Percentiles rank a stretch among this genome's conserved stretches.
Conservation (phyloP, 1,140 invertebrate species). For the Leguminivora glycinivorella region DNA sequence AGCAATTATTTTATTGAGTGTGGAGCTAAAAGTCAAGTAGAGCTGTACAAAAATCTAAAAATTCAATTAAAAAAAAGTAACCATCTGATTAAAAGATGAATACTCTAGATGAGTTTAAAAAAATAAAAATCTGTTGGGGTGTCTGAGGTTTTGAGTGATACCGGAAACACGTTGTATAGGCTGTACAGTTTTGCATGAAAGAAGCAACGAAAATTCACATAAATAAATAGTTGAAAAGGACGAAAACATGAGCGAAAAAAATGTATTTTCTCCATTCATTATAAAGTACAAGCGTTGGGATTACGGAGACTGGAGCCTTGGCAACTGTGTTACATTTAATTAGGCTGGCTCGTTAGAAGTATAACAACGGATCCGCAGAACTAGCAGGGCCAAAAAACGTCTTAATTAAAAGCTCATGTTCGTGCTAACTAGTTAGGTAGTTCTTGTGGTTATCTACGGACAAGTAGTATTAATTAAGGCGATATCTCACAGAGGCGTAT, state of each 20-base stretch:
- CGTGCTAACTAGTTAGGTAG: constrained; percentile 6
- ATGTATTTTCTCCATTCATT: constrained; percentile 2
- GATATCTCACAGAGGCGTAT: constrained; percentile 44
- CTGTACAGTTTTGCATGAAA: not conserved
- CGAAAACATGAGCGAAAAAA: not conserved
- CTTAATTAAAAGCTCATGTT: constrained; percentile 28
- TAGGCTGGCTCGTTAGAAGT: constrained; percentile 15
- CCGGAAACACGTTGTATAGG: too few relatives aligned
- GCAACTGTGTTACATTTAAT: constrained; percentile 14
- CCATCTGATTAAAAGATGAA: too few relatives aligned
- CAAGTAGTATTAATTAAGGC: constrained; percentile 58
- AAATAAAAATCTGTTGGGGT: too few relatives aligned
- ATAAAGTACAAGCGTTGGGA: constrained; percentile 19
- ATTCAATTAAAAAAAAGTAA: too few relatives aligned
- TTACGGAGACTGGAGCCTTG: not conserved
- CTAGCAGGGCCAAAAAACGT: constrained; percentile 18
- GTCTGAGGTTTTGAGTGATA: too few relatives aligned
- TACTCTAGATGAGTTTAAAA: too few relatives aligned
- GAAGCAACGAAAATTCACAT: not conserved
- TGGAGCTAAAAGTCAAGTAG: too few relatives aligned
- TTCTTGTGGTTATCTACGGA: constrained; percentile 18
- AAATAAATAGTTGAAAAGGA: not conserved
- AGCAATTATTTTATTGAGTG: too few relatives aligned
- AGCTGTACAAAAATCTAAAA: too few relatives aligned
- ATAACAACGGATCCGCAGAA: constrained; percentile 1